phyloP scores from a whole-genome alignment of 2,888 invertebrate genomes.

The Trichogramma dendrolimi region DNA sequence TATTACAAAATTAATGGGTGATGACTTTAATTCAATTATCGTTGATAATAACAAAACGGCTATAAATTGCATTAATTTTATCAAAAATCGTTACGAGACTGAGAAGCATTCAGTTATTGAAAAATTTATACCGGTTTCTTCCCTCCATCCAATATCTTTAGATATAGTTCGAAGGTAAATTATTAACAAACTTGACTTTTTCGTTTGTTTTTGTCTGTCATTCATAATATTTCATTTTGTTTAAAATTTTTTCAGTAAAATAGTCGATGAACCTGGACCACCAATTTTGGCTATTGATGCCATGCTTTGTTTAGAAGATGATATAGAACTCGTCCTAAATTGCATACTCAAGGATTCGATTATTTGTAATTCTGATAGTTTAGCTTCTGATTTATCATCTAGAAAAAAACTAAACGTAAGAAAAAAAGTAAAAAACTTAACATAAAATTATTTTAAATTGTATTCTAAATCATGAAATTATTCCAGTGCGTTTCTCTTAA shows the following conservation, averaged over 20 bases:
- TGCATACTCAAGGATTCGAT: slow-evolving; percentile 9
- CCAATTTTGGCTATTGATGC: slow-evolving; percentile 4
- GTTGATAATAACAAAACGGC: slow-evolving; percentile 94
- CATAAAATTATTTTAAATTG: slow-evolving; percentile 1
- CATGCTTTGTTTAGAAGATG: background rate
- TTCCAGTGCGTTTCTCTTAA: slow-evolving; percentile 29
- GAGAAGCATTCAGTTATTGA: slow-evolving; percentile 66
- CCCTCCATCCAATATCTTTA: slow-evolving; percentile 75
- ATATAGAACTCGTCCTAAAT: slow-evolving; percentile 1
- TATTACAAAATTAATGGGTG: slow-evolving; percentile 90
- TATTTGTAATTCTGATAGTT: slow-evolving; percentile 23
- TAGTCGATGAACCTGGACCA: slow-evolving; percentile 1
- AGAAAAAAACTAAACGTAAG: slow-evolving; percentile 16
- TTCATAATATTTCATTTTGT: background rate
- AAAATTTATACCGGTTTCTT: slow-evolving; percentile 91
- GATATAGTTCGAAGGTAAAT: slow-evolving; percentile 10
- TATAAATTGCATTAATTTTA: slow-evolving; percentile 79
- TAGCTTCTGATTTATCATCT: slow-evolving; percentile 1
- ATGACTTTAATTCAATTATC: slow-evolving; percentile 96
- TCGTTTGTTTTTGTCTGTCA: background rate
- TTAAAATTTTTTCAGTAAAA: slow-evolving; percentile 6
- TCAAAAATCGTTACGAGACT: slow-evolving; percentile 83
- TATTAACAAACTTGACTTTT: background rate
- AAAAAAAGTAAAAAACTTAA: background rate
- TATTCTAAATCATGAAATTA: background rate